Percentiles rank a stretch among this genome's conserved stretches.
Evolutionary conservation across 2,797 vertebrate genomes (phyloP).

Genomic region (Carcharodon carcharias): DNA sequence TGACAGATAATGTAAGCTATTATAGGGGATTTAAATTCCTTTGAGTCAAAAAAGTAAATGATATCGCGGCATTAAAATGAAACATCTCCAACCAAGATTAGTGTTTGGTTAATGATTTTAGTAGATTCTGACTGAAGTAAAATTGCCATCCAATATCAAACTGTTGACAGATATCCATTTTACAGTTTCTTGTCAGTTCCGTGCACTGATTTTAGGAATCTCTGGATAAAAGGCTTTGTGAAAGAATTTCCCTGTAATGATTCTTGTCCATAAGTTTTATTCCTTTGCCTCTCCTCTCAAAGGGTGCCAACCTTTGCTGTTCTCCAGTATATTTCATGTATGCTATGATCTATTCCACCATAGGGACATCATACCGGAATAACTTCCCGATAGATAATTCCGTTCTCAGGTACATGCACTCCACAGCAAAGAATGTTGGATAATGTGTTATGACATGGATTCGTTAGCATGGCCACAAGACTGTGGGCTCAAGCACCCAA

Average conservation of each 20-base stretch:
- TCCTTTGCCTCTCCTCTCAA: neutral
- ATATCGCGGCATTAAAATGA: conserved; percentile 25
- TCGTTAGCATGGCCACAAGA: neutral
- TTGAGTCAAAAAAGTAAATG: conserved; percentile 17
- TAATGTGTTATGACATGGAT: neutral
- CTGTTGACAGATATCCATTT: neutral
- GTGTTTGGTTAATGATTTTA: conserved; percentile 25
- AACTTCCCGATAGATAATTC: neutral
- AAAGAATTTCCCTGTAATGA: neutral
- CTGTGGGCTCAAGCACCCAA: neutral
- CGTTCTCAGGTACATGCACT: neutral
- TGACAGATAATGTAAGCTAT: conserved; percentile 37
- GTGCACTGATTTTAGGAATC: neutral
- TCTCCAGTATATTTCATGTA: neutral
- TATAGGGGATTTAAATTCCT: conserved; percentile 35
- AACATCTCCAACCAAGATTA: neutral
- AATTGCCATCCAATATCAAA: neutral
- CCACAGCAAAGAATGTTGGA: neutral
- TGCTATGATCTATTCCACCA: neutral
- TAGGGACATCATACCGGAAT: neutral
- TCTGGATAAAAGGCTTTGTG: neutral
- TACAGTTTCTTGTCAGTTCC: neutral
- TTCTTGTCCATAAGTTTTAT: neutral
- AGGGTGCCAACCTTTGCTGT: neutral
- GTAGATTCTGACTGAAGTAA: conserved; percentile 19